phyloP scores from a whole-genome alignment of 2,888 invertebrate species.

The Liopterus haemorrhoidalis region DNA sequence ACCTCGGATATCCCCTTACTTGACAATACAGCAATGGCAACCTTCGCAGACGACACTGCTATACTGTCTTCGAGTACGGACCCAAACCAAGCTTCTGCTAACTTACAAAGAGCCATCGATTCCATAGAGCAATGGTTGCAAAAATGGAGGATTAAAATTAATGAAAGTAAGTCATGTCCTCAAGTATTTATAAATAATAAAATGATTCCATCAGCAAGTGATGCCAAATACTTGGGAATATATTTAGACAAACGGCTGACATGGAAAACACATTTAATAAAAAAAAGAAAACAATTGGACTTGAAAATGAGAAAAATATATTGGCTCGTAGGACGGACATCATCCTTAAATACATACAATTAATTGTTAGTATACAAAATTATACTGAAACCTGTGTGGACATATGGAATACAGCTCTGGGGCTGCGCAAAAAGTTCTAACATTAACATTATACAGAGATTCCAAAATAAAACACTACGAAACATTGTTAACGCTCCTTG shows the following conservation, averaged over 20 bases:
- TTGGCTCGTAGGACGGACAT: conserved; percentile 19
- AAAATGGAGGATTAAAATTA: conserved; percentile 17
- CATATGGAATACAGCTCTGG: conserved; percentile 17
- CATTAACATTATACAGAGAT: conserved; percentile 11
- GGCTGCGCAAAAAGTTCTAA: conserved; percentile 18
- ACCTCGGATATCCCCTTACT: too few species aligned
- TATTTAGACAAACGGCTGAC: conserved; percentile 24
- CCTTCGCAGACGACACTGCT: too few species aligned
- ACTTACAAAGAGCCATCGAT: conserved; percentile 9
- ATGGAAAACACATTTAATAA: conserved; percentile 23
- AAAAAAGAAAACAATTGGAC: conserved; percentile 25
- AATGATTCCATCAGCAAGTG: conserved; percentile 36
- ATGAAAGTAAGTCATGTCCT: conserved; percentile 16
- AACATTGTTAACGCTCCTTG: conserved; percentile 12
- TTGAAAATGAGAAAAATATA: conserved; percentile 18
- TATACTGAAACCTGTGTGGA: conserved; percentile 13
- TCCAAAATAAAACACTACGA: conserved; percentile 15
- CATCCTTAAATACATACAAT: conserved; percentile 2
- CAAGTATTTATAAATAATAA: conserved; percentile 15
- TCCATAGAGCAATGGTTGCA: conserved; percentile 17
- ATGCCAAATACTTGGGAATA: conserved; percentile 28
- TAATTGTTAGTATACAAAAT: conserved; percentile 19
- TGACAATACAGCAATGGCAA: too few species aligned
- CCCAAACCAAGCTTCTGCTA: conserved; percentile 1
- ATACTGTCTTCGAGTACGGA: neutral